phyloP scores from a whole-genome alignment of 2,797 vertebrate species.

The Silurus aristotelis region DNA sequence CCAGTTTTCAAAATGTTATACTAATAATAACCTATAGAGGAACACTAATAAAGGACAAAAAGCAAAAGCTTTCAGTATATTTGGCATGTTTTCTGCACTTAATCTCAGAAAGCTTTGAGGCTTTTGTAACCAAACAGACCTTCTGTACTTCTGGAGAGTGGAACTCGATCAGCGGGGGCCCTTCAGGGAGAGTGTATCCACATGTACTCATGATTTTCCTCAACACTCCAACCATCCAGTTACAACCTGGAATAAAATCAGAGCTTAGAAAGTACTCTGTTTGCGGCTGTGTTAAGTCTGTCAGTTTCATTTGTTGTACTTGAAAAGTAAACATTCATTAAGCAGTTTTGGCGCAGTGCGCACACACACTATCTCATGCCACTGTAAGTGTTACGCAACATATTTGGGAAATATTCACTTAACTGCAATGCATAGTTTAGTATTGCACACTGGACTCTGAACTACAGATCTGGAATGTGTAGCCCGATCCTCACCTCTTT shows the following conservation, averaged over 20 bases:
- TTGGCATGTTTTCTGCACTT: not conserved
- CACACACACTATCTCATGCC: too few species aligned
- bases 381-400: too few species aligned
- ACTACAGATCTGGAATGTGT: not conserved
- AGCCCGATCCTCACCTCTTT: not conserved
- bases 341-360: too few species aligned
- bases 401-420: too few species aligned
- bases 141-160: constrained; percentile 51
- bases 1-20: too few species aligned
- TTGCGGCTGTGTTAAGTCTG: not conserved
- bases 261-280: not conserved
- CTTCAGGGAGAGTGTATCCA: not conserved
- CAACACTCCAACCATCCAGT: constrained; percentile 59
- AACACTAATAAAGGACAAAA: not conserved
- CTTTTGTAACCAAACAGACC: constrained; percentile 28
- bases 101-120: not conserved
- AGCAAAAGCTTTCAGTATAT: not conserved
- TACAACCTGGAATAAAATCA: constrained; percentile 54
- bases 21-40: too few species aligned
- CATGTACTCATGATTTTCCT: constrained; percentile 51
- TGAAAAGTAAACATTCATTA: too few species aligned
- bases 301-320: too few species aligned
- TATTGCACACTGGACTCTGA: not conserved
- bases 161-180: constrained; percentile 57
- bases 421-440: too few species aligned